Evolutionary conservation across 2,888 invertebrate species (phyloP).

Genomic region (Himalopsyche kuldschensis): DNA sequence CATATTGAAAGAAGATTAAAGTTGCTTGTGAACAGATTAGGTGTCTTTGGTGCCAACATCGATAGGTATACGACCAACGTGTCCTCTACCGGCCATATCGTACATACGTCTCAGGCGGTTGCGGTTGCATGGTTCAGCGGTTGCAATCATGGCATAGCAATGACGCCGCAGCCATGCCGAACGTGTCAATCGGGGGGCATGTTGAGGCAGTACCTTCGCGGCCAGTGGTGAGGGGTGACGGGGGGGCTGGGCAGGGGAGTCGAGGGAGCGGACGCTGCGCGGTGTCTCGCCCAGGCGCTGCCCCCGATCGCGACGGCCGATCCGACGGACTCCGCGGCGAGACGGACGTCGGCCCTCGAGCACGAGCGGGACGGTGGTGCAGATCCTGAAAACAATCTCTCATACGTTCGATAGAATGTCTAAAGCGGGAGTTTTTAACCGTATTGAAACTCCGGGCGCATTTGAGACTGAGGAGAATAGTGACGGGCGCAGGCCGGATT

Average conservation of each 20-base stretch:
- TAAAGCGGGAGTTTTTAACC: not conserved
- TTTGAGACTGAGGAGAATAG: no score
- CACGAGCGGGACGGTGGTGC: slow-evolving; percentile 74
- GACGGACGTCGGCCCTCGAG: slow-evolving; percentile 69
- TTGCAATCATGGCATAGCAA: not conserved
- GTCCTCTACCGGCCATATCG: not conserved
- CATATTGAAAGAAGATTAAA: not conserved
- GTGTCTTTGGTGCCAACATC: not conserved
- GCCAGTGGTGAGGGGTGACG: slow-evolving; percentile 70
- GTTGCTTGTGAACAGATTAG: not conserved
- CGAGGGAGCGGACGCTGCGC: slow-evolving; percentile 72
- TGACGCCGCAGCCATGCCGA: not conserved
- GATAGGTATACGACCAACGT: not conserved
- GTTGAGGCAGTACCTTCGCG: slow-evolving; percentile 44
- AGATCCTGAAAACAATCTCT: slow-evolving; percentile 55
- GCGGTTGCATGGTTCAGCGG: not conserved
- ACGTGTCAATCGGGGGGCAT: not conserved
- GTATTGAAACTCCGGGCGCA: no score
- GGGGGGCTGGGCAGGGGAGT: slow-evolving; percentile 77
- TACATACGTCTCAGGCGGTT: not conserved
- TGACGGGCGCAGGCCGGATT: no score
- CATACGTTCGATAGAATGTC: not conserved
- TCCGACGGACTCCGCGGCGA: slow-evolving; percentile 62
- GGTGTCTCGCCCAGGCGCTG: slow-evolving; percentile 59
- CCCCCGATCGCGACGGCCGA: slow-evolving; percentile 65